Evolutionary conservation across 2,797 vertebrate species (phyloP), one percentile per base, ranked within the genome.

Genomic region (Sciurus carolinensis): DNA sequence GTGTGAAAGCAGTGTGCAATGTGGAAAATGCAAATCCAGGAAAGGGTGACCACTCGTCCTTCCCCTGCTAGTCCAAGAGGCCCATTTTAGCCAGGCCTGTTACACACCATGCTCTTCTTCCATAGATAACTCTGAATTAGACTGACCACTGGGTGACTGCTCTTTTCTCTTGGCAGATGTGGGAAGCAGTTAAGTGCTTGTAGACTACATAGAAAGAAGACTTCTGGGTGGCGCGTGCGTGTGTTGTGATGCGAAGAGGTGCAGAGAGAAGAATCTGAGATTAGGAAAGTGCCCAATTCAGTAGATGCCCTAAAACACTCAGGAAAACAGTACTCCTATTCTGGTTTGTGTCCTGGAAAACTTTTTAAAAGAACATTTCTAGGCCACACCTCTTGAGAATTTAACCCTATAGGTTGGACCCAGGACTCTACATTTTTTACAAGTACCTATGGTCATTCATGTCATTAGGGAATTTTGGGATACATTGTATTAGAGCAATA

Each of bases 301-400:
- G 1, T 17, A 50, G 50, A 75, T 57, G 15, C 2, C 54, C 42
- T 85, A 20, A 39, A 62, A 39, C 18, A 20, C 26, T 77, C 4
- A 33, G 7, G 62, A 64, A 87, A 76, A 33, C 18, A 64, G 39
- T 30, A 33, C 39, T 62, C 20, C 30, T 42, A 42, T 80, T 26
- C 36, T 30, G 20, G 22, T 10, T 1, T 36, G 17, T 18, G 33
- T 62, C 0, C 82, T 54, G 64, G 14, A 64, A 52, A 57, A 47
- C n/a, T 57, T 75, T 57, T 36, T 4, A 18, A 77, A 75, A 57
- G 47, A 11, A 7, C 5, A 3, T 73, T 72, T 81, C 66, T 18
- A 80, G 75, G 39, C 13, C 73, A 26, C 20, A 22, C 17, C 57
- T 89, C 42, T 59, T 62, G 85, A 95, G 17, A 64, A 92, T 62